Conservation (phyloP, 1,140 invertebrate genomes). For the Prorops nasuta region DNA sequence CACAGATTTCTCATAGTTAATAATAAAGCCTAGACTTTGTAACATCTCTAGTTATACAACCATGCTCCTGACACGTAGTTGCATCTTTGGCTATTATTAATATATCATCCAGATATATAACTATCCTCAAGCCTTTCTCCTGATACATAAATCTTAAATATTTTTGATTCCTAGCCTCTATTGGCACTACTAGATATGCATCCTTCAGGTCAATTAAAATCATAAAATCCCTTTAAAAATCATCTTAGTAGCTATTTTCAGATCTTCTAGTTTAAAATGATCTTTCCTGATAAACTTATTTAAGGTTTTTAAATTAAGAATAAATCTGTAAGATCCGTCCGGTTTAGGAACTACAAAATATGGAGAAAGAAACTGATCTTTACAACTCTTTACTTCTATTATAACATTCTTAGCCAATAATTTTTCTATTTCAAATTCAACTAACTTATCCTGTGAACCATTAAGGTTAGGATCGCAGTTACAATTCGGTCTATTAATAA, state of each 20-base stretch:
- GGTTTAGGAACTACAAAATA: background rate
- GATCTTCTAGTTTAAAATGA: too few relatives aligned
- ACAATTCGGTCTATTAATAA: background rate
- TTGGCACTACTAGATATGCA: too few relatives aligned
- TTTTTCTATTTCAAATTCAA: background rate
- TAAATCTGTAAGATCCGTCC: too few relatives aligned
- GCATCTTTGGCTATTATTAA: background rate
- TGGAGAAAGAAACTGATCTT: slow-evolving; percentile 3
- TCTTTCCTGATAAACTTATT: too few relatives aligned
- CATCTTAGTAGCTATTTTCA: too few relatives aligned
- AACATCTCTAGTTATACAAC: background rate
- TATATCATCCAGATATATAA: background rate
- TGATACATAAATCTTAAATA: too few relatives aligned
- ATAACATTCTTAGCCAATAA: background rate
- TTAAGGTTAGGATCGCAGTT: background rate
- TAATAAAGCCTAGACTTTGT: background rate
- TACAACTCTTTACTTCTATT: background rate
- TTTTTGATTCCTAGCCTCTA: too few relatives aligned
- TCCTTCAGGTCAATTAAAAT: too few relatives aligned
- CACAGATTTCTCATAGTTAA: background rate
- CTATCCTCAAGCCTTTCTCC: too few relatives aligned
- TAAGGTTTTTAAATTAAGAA: too few relatives aligned
- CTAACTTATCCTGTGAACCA: background rate
- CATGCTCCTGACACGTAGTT: background rate
- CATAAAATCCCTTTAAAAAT: too few relatives aligned